Conservation (phyloP, 2,797 vertebrate genomes). For the Hapalemur alaotrensis region DNA sequence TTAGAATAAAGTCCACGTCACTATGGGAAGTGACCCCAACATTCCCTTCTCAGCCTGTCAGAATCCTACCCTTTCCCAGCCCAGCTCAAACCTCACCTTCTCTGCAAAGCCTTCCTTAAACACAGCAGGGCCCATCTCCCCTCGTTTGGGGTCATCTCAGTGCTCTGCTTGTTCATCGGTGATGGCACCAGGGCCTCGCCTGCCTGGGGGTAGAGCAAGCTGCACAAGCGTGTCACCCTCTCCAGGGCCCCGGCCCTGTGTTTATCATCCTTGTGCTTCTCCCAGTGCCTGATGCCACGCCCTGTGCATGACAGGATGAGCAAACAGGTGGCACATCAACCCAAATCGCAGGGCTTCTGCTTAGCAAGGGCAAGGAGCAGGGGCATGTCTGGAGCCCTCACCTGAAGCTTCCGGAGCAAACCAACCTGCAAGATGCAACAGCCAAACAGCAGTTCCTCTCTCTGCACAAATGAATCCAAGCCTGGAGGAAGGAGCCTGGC, state of each 20-base stretch:
- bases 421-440: not conserved
- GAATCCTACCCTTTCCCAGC: not conserved
- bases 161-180: not conserved
- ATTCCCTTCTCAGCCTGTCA: not conserved
- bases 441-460: not conserved
- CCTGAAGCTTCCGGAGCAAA: not conserved
- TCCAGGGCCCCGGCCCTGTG: not conserved
- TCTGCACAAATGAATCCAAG: not conserved
- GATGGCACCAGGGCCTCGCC: not conserved
- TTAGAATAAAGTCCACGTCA: not conserved
- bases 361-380: not conserved
- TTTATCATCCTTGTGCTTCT: not conserved
- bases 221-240: rapidly evolving
- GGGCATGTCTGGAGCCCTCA: not conserved
- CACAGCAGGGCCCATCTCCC: rapidly evolving
- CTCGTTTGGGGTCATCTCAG: not conserved
- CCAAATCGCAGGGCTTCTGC: not conserved
- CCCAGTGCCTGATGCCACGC: not conserved
- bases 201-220: not conserved
- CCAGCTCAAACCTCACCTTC: not conserved
- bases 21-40: not conserved
- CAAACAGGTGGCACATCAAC: not conserved
- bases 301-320: not conserved
- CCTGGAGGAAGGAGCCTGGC: not conserved
- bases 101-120: not conserved